Evolutionary conservation across 2,888 invertebrate genomes (phyloP).

Genomic region (Prosapia bicincta): DNA sequence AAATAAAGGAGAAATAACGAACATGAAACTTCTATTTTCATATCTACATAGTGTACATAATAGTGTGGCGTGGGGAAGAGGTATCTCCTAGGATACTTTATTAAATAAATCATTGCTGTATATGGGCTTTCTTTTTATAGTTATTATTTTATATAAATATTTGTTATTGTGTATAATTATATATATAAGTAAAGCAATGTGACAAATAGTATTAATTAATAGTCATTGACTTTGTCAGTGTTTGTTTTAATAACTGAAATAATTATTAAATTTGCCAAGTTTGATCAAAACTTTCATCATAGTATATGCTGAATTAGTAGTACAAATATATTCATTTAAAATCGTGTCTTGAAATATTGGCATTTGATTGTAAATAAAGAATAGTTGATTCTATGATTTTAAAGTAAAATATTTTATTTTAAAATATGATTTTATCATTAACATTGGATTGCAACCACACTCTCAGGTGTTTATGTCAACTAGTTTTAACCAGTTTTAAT

Average conservation of each 20-base stretch:
- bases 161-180: background rate
- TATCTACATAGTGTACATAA: background rate
- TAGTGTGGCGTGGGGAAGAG: conserved; percentile 2
- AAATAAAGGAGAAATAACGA: background rate
- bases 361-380: too few species aligned
- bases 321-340: too few species aligned
- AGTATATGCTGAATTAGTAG: too few species aligned
- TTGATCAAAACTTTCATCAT: too few species aligned
- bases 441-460: too few species aligned
- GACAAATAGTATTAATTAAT: background rate
- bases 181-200: background rate
- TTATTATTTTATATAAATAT: conserved; percentile 1
- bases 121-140: background rate
- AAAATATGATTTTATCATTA: too few species aligned
- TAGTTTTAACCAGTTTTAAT: too few species aligned
- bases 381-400: too few species aligned
- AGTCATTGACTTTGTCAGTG: background rate
- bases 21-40: background rate
- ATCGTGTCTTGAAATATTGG: too few species aligned
- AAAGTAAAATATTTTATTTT: too few species aligned
- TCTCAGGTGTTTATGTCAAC: too few species aligned
- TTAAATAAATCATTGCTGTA: background rate
- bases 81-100: background rate
- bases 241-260: background rate
- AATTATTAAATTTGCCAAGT: background rate